Evolutionary conservation across 35 echinoderm and acorn worm species (phyloP), one percentile per base, ranked within the genome.

Genomic region (Strongylocentrotus purpuratus): DNA sequence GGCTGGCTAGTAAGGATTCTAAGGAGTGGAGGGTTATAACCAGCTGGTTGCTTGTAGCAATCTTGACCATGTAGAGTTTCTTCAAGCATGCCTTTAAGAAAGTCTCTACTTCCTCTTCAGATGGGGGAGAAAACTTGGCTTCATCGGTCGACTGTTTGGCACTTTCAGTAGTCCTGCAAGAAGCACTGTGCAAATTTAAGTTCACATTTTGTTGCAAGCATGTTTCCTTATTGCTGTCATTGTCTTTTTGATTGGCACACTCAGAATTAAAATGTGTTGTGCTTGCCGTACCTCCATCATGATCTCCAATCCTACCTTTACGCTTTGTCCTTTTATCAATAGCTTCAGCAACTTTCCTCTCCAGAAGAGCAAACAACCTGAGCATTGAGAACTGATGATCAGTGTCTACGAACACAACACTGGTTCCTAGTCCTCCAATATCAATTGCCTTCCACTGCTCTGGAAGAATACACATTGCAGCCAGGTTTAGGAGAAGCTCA

Each of bases 331-430:
- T 61, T 18, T 88, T 52, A 31, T 85, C 52, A 45, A 99, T 92
- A 45, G 33, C 94, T 4, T 90, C 32, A 9, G 45, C 46, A 33
- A 99, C 94, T 70, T 90, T 94, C 18, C 92, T 95, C 91, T 99
- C 98, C 45, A 99, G 86, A 47, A 99, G 90, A 22, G 94, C 50
- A 94, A 97, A 97, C 47, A 98, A 58, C 48, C 98, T 61, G 20
- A 99, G 88, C 95, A 99, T 96, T 48, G 98, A 99, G 70, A 99
- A 99, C 87, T 99, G 97, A 88, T 92, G 96, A 15, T 99, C 97
- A 31, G 97, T 97, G 61, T 99, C 98, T 33, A 99, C 60, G 55
- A 98, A 97, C 2, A 99, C 94, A 15, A 99, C 97, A 0, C 96
- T 96, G 28, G 95, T 94, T 58, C 97, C 95, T 32, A 96, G 33